phyloP scores from a whole-genome alignment of 2,888 invertebrate species.

The Eudemis profundana region DNA sequence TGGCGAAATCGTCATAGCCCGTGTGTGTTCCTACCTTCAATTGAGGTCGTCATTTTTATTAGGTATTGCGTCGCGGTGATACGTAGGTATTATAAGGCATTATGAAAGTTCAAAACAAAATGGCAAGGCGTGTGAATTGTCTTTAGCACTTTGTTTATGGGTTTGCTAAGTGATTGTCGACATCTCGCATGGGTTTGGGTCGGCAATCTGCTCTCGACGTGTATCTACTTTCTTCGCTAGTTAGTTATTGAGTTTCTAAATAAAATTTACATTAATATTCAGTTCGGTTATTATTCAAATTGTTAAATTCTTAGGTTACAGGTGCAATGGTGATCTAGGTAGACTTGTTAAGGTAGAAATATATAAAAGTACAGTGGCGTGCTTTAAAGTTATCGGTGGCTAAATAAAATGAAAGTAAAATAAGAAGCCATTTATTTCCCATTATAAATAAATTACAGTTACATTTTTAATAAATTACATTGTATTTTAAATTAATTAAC shows the following conservation, averaged over 20 bases:
- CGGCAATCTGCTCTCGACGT: neutral
- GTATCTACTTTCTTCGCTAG: neutral
- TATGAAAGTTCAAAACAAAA: slow-evolving; percentile 60
- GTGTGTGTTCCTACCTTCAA: slow-evolving; percentile 50
- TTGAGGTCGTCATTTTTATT: slow-evolving; percentile 66
- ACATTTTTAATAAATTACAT: too few species aligned
- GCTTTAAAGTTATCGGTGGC: too few species aligned
- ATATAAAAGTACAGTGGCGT: too few species aligned
- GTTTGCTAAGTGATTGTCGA: slow-evolving; percentile 18
- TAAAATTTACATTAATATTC: too few species aligned
- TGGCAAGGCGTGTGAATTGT: slow-evolving; percentile 55
- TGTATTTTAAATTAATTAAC: too few species aligned
- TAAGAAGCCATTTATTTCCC: too few species aligned
- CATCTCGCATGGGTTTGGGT: neutral
- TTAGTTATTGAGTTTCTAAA: neutral
- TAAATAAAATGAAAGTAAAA: too few species aligned
- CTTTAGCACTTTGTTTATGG: slow-evolving; percentile 39
- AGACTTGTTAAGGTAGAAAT: too few species aligned
- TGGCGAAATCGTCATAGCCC: slow-evolving; percentile 57
- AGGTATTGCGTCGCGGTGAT: slow-evolving; percentile 56
- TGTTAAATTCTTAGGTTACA: too few species aligned
- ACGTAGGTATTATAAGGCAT: slow-evolving; percentile 49
- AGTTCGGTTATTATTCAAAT: too few species aligned
- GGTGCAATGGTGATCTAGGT: too few species aligned
- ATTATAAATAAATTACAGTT: too few species aligned